Evolutionary conservation across 2,888 invertebrate species (phyloP).

Genomic region (Polylopha cassiicola): DNA sequence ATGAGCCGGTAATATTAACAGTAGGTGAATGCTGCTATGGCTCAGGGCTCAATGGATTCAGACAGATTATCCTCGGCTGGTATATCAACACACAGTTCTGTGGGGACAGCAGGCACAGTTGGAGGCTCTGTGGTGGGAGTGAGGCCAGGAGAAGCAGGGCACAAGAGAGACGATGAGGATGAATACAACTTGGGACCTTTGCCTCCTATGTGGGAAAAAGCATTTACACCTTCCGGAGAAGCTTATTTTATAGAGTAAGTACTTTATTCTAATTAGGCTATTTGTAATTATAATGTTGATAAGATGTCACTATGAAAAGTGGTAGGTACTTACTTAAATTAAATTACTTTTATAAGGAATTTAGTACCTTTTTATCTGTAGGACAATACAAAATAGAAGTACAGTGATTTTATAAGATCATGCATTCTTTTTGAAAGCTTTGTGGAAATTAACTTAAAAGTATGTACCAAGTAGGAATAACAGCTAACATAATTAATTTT

Average conservation of each 20-base stretch:
- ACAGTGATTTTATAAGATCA: too few relatives aligned
- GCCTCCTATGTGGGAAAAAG: conserved; percentile 98
- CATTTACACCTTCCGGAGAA: conserved; percentile 97
- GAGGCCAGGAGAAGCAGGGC: conserved; percentile 55
- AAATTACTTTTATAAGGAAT: too few relatives aligned
- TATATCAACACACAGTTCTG: conserved; percentile 69
- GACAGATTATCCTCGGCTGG: conserved; percentile 71
- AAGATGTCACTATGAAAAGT: too few relatives aligned
- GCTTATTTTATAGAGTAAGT: conserved; percentile 98
- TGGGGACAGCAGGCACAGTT: conserved; percentile 67
- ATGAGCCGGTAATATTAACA: conserved; percentile 13
- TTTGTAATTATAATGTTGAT: too few relatives aligned
- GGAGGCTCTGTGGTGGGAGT: conserved; percentile 71
- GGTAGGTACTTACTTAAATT: too few relatives aligned
- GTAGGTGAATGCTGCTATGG: conserved; percentile 42
- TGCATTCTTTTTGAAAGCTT: too few relatives aligned
- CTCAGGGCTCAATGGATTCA: conserved; percentile 68
- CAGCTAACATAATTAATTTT: too few relatives aligned
- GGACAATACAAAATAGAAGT: too few relatives aligned
- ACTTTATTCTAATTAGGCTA: conserved; percentile 8
- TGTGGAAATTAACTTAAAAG: too few relatives aligned
- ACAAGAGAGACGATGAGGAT: conserved; percentile 78
- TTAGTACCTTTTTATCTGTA: too few relatives aligned
- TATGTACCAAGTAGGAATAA: too few relatives aligned
- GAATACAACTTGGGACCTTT: conserved; percentile 92